Evolutionary conservation across 1,140 invertebrate species (phyloP).

Genomic region (Brachystomella parvula): DNA sequence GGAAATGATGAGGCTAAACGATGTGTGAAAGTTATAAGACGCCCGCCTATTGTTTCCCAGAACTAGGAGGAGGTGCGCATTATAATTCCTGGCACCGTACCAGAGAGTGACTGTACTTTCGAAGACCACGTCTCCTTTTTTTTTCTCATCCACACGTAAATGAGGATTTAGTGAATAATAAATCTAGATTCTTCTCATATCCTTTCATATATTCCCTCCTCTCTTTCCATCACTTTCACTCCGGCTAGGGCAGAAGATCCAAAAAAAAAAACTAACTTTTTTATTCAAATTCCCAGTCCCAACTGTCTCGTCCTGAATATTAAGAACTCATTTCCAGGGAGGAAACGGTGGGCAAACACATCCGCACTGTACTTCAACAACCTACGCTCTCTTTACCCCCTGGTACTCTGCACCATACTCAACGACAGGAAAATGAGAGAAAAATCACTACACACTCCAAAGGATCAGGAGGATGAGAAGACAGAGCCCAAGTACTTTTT

Average conservation of each 20-base stretch:
- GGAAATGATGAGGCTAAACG: no score
- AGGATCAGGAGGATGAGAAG: neutral
- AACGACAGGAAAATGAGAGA: no score
- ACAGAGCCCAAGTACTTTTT: conserved; percentile 1
- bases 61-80: no score
- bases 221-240: no score
- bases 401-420: no score
- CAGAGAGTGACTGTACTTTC: no score
- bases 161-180: conserved; percentile 13
- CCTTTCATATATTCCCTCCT: neutral
- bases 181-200: conserved; percentile 7
- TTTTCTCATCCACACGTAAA: neutral
- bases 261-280: neutral
- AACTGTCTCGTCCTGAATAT: conserved; percentile 6
- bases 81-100: no score
- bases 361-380: neutral
- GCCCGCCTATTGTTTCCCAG: no score
- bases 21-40: no score
- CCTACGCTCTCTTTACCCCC: no score
- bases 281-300: conserved; percentile 5
- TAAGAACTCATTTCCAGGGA: conserved; percentile 1
- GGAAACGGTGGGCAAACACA: neutral
- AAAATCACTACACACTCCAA: neutral
- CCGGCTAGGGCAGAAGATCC: neutral
- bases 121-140: no score